phyloP scores from a whole-genome alignment of 2,113 vertebrate species.

The Melanerpes aurifrons region DNA sequence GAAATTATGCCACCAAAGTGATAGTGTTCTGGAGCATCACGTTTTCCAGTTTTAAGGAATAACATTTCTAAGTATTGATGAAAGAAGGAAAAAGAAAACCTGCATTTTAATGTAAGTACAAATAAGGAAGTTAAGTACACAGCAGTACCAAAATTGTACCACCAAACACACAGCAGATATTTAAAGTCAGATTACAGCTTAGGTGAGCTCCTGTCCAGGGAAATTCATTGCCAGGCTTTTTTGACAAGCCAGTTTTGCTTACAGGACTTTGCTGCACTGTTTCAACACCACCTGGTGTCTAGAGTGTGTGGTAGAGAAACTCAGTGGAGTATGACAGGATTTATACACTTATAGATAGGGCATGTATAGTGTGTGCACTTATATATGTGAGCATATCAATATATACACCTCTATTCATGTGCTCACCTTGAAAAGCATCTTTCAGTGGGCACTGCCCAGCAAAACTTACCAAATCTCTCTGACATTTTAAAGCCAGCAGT shows the following conservation, averaged over 20 bases:
- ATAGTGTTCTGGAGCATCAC: background rate
- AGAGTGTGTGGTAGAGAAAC: background rate
- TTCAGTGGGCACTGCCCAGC: background rate
- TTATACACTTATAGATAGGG: too few species aligned
- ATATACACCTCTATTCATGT: accelerated
- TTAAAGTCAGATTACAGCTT: background rate
- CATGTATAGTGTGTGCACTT: accelerated
- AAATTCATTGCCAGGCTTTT: background rate
- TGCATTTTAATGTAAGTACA: background rate
- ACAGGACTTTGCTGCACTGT: background rate
- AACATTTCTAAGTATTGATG: background rate
- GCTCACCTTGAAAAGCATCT: background rate
- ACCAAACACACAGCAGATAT: background rate
- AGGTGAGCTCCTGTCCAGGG: background rate
- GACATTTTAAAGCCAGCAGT: background rate
- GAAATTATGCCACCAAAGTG: background rate
- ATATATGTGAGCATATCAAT: too few species aligned
- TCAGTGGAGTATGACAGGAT: too few species aligned
- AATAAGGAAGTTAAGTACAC: background rate
- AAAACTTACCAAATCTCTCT: background rate
- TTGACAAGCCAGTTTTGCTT: background rate
- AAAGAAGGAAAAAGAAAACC: background rate
- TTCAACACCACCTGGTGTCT: background rate
- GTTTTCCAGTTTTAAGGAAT: background rate
- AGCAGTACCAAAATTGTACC: background rate